Evolutionary conservation across 2,113 vertebrate species (phyloP), one percentile per base, ranked within the genome.

Genomic region (Merops nubicus): DNA sequence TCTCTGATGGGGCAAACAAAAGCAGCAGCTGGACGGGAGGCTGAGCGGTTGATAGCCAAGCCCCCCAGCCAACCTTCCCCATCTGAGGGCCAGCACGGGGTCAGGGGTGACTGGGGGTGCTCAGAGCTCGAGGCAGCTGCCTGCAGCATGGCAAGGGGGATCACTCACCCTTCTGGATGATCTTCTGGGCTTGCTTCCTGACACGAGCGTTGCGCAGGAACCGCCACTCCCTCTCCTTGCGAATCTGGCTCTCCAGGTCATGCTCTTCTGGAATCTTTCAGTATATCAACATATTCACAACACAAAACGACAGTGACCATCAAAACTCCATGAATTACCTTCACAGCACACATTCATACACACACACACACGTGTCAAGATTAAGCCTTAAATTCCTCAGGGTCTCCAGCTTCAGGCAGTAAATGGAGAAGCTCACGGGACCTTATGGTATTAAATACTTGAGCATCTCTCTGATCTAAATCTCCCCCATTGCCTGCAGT

Each of bases 181-280:
- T 98, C 96, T 97, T 97, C 84, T 99, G 98, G 4, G 99, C 99
- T 93, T 99, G 99, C 60, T 98, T 98, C 73, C 99, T 96, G 60
- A 99, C 99, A 0, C 98, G 98, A 2, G 98, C 94, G 18, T 99
- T 99, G 77, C 99, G 98, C 80, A 99, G 98, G 91, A 99, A 99
- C 73, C 99, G 97, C 99, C 99, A 99, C 91, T 99, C 99, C 0
- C 99, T 97, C 95, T 99, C 99, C 97, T 99, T 99, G 93, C 99
- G 98, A 88, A 99, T 98, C 97, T 99, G 99, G 85, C 99, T 99
- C 98, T 99, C 99, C 97, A 99, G 84, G 96, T 99, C 99, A 2
- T 99, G 99, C 89, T 99, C 99, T 79, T 99, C 99, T 0, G 99
- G 99, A 94, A 99, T 99, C 99, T 99, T 72, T 10, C 34, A 40